Base-by-base conservation (phyloP, 2,113 vertebrate genomes). In the Xiphophorus maculatus region DNA sequence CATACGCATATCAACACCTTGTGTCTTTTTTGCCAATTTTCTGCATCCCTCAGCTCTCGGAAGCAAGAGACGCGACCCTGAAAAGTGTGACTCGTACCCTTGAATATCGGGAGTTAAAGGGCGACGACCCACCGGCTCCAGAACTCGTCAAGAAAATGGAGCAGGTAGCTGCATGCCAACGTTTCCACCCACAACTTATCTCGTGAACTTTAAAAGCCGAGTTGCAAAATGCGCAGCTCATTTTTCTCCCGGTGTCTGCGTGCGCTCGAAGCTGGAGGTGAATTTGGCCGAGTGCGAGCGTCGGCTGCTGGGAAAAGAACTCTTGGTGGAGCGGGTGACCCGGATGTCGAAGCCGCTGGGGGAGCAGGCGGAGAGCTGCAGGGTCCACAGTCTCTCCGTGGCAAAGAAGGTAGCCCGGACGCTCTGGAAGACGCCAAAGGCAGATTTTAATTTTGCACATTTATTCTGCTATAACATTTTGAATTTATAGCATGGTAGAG, bases 111-210 rank as follows among this genome's bases (percentile, higher is more conserved):
- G 79, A 92, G 11, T 82, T 97, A 74, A 93, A 89, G 68, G 96
- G 97, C 48, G 91, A 94, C 61, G 96, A 98, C 82, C 93, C 91
- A 9, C 94, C 96, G 2, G 65, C 86, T 72, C 83, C 73, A 14
- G 95, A 97, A 69, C 93, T 98, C 77, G 77, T 93, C 32, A 92
- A 93, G 84, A 98, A 95, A 92, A 92, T 96, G 5, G 91, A 98
- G 65, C 87, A 94, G 96, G 98, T 98, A 37, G 35, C 35, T 37
- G 84, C 2, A 8, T 1, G 0, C 7, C 37, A 66, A 29, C 40
- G 0, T 48, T 48, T 48, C 17, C 44, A 7, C 17, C 17, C 5
- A 1, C 17, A 48, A 19, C 17, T 48, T 28, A 30, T 30, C 6
- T 4, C 14, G 37, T 14, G 61, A 29, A 17, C 19, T 71, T 79